Conservation (phyloP, 2,113 vertebrate genomes). For the Scomber colias region DNA sequence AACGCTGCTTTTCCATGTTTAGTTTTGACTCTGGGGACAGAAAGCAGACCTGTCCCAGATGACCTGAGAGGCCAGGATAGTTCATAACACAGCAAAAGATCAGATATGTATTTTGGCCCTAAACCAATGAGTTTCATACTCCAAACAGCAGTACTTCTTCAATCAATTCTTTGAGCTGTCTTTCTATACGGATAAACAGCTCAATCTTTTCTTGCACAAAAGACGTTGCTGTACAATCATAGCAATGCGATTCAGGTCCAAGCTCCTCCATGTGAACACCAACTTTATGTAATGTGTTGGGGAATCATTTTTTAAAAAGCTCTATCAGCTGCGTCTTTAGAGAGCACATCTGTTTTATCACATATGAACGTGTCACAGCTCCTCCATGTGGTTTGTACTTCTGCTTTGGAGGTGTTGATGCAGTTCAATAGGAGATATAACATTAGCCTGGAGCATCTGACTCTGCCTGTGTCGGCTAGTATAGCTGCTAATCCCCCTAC, state of each 20-base stretch:
- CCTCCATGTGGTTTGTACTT: not conserved
- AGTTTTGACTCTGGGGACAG: no score
- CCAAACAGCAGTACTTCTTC: no score
- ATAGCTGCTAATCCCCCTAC: not conserved
- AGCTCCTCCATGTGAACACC: not conserved
- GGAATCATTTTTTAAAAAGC: not conserved
- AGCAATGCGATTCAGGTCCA: not conserved
- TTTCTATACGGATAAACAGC: no score
- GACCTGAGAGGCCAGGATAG: no score
- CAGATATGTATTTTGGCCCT: no score
- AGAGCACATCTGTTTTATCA: not conserved
- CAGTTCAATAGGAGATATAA: not conserved
- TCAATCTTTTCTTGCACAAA: not conserved
- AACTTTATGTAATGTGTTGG: not conserved
- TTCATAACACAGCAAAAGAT: no score
- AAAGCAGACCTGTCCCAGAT: no score
- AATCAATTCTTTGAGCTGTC: no score
- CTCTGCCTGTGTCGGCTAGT: no score
- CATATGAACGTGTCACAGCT: not conserved
- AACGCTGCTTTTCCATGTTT: no score
- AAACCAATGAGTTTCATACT: no score
- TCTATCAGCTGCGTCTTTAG: not conserved
- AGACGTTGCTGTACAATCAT: not conserved
- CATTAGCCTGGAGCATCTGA: not conserved
- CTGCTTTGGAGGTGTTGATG: not conserved